These are phyloP conservation scores for Spilogale gracilis DNA, from an alignment of 2,113 vertebrate genomes.

Conservation along the genomic window DNA sequence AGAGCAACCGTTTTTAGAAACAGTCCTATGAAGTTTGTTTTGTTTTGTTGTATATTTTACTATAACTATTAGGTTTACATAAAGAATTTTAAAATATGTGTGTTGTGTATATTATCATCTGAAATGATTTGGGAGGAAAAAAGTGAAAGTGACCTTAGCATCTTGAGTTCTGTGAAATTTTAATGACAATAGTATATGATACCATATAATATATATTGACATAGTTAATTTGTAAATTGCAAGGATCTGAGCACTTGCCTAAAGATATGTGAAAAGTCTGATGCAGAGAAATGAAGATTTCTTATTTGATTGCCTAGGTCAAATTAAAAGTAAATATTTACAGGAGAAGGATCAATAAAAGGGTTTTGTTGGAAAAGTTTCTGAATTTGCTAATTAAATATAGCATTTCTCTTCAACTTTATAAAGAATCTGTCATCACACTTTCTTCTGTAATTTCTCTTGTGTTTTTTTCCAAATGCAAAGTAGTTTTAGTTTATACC, in stretches of 20 bases:
- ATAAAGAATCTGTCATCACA: neutral
- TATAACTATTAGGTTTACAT: neutral
- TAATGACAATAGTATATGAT: neutral
- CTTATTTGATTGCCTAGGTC: slow-evolving; percentile 12
- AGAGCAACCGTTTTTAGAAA: neutral
- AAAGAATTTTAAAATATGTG: neutral
- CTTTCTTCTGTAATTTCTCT: slow-evolving; percentile 32
- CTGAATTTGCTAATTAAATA: slow-evolving; percentile 10
- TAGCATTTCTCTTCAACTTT: neutral
- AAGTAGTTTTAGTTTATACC: neutral
- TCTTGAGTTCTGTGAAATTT: neutral
- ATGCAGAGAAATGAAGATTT: slow-evolving; percentile 54
- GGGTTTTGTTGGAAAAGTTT: slow-evolving; percentile 57
- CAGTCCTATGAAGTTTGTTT: neutral
- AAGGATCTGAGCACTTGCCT: neutral
- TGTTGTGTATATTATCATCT: neutral
- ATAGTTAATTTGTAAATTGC: slow-evolving; percentile 32
- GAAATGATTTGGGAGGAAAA: neutral
- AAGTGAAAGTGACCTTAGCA: neutral
- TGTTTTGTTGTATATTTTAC: neutral
- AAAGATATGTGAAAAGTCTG: neutral
- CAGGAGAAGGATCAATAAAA: slow-evolving; percentile 39
- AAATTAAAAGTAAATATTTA: slow-evolving; percentile 61
- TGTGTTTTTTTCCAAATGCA: slow-evolving; percentile 47
- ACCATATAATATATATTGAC: neutral